Base-by-base conservation (phyloP, 1,140 invertebrate species). In the Saccostrea echinata region DNA sequence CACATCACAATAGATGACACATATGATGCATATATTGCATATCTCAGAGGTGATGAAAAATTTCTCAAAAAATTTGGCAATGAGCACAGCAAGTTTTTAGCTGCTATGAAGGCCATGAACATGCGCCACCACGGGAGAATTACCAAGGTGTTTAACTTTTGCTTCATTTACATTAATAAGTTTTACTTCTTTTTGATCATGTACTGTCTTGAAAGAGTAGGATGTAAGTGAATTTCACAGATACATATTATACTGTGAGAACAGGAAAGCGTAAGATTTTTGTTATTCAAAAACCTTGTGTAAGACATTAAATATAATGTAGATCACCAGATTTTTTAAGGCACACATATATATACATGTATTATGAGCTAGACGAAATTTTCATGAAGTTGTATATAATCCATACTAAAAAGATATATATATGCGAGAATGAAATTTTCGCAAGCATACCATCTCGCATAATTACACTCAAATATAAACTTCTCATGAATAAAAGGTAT, bases 1-100 rank as follows among this genome's bases (percentile, higher is more conserved):
- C 61, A 87, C 21, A 51, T 89, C 0, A 90, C 91, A 51, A 81
- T 88, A 51, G 91, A 91, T 11, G 87, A 91, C 1, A 90, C 90
- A 18, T 88, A 91, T 2, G 90, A 91, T 86, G 91, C 91, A 24
- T 91, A 93, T 35, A 81, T 85, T 12, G 90, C 90, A 1, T 92
- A 92, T 80, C 90, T 91, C 82, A 86, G 84, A 68, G 90, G 87
- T 51, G 90, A 91, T 80, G 88, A 86, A 16, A 71, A 91, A 30
- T 89, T 64, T 43, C 88, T 93, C 68, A 86, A 83, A 16, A 84
- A 89, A 43, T 93, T 90, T 57, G 87, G 86, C 55, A 94, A 93
- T 76, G 93, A 94, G 88, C 93, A 94, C 88, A 86, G 91, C 21
- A 92, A 90, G 84, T 94, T 92, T 86, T 84, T 91, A 76, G 91